Percentiles rank a stretch among this genome's conserved stretches.
Evolutionary conservation across 1,140 invertebrate genomes (phyloP).

Genomic region (Lepidurus packardi): DNA sequence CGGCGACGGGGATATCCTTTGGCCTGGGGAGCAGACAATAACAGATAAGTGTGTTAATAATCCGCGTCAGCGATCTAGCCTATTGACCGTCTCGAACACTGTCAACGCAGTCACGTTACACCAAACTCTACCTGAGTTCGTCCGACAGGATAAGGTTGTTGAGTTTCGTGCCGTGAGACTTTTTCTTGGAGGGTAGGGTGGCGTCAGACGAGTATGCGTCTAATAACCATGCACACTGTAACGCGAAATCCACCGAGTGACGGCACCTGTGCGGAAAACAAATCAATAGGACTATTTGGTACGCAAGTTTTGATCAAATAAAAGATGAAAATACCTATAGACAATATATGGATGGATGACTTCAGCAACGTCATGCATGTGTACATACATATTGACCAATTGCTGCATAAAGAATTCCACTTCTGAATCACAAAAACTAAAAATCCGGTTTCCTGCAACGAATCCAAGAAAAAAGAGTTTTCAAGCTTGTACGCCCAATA

Average conservation of each 20-base stretch:
- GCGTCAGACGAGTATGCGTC: conserved; percentile 82
- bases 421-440: conserved; percentile 83
- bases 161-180: conserved; percentile 77
- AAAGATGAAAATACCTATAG: conserved; percentile 53
- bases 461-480: conserved; percentile 27
- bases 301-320: not conserved
- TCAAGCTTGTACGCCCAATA: not conserved
- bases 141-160: conserved; percentile 82
- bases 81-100: not conserved
- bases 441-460: conserved; percentile 79
- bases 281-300: conserved; percentile 13
- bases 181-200: conserved; percentile 63
- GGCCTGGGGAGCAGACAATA: not conserved
- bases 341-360: conserved; percentile 91
- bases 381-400: conserved; percentile 95
- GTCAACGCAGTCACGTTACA: not conserved
- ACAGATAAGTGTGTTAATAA: not conserved
- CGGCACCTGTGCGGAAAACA: conserved; percentile 64
- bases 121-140: conserved; percentile 57
- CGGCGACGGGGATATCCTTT: not conserved
- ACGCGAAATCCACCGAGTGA: conserved; percentile 87
- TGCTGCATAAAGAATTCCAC: conserved; percentile 98
- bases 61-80: not conserved
- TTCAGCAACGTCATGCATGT: conserved; percentile 93
- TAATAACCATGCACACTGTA: conserved; percentile 91